A percentile compares a stretch with the other conserved stretches of the same genome.
phyloP scores from a whole-genome alignment of 1,140 invertebrate species.

The Orchesella cincta region DNA sequence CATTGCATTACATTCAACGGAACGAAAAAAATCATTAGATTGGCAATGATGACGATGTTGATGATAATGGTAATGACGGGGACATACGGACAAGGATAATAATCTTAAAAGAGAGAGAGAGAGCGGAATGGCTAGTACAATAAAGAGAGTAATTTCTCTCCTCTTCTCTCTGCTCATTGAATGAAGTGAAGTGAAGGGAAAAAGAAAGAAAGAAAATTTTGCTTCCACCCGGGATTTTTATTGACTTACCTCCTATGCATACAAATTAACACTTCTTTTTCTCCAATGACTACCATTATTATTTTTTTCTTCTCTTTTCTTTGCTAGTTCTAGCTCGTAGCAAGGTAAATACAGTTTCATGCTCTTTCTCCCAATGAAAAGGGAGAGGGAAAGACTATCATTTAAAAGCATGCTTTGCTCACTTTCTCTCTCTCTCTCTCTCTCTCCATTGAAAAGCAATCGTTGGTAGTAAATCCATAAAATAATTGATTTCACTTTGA shows the following conservation, averaged over 20 bases:
- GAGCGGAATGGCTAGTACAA: background rate
- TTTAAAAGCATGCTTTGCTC: background rate
- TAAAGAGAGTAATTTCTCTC: conserved; percentile 14
- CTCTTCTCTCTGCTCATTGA: background rate
- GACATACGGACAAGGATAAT: background rate
- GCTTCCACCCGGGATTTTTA: conserved; percentile 12
- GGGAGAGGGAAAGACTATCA: background rate
- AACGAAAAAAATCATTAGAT: background rate
- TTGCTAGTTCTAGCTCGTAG: no score
- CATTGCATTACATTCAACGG: background rate
- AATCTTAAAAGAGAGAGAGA: background rate
- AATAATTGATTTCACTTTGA: conserved; percentile 22
- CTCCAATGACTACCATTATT: background rate
- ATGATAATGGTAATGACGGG: background rate
- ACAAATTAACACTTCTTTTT: conserved; percentile 12
- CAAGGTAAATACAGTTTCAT: no score
- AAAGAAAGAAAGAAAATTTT: background rate
- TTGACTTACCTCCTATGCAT: conserved; percentile 14
- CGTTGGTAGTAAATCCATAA: background rate
- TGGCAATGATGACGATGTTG: background rate
- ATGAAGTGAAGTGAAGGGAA: background rate
- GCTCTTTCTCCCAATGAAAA: background rate
- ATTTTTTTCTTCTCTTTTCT: background rate
- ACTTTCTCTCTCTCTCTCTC: background rate
- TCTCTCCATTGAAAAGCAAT: background rate